Evolutionary conservation across 2,113 vertebrate species (phyloP).

Genomic region (Labeo catla): DNA sequence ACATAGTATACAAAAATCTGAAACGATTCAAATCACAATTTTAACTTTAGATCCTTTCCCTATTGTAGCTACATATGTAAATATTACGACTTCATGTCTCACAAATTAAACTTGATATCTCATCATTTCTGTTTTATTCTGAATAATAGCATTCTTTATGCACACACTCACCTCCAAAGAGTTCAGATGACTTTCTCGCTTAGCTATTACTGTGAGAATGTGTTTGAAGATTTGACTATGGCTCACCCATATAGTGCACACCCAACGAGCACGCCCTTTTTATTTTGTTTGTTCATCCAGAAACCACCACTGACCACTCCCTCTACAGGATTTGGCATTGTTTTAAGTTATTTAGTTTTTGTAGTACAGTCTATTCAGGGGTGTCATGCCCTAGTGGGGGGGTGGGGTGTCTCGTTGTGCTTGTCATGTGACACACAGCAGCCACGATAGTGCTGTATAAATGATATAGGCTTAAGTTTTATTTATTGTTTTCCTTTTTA

Average conservation of each 20-base stretch:
- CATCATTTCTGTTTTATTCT: too few species aligned
- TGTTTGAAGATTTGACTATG: neutral
- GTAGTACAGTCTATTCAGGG: neutral
- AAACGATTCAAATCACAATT: neutral
- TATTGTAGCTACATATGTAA: neutral
- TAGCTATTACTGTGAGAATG: neutral
- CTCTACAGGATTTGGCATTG: neutral
- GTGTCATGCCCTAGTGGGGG: too few species aligned
- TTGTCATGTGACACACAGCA: too few species aligned
- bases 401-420: too few species aligned
- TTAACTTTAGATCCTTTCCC: neutral
- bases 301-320: neutral
- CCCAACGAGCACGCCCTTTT: neutral
- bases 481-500: too few species aligned
- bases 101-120: too few species aligned
- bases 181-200: neutral
- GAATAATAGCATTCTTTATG: neutral
- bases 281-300: neutral
- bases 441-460: too few species aligned
- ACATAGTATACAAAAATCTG: neutral
- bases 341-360: neutral
- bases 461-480: too few species aligned
- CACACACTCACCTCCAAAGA: neutral
- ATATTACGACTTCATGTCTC: neutral
- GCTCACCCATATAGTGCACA: neutral